phyloP scores from a whole-genome alignment of 1,140 invertebrate species.

The Aporrectodea caliginosa region DNA sequence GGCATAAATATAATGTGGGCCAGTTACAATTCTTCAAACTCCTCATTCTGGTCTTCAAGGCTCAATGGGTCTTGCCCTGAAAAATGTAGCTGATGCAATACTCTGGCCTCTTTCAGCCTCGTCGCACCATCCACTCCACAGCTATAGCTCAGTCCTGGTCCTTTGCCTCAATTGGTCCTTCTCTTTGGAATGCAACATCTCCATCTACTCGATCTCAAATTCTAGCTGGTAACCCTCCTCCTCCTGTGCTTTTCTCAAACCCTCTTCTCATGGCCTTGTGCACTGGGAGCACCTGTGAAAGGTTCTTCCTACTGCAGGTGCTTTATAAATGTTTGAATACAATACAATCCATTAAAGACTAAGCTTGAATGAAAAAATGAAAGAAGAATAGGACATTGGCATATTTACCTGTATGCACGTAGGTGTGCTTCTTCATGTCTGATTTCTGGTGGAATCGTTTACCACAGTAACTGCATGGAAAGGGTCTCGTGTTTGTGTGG shows the following conservation, averaged over 20 bases:
- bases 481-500: conserved; percentile 76
- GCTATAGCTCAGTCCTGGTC: too few species aligned
- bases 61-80: too few species aligned
- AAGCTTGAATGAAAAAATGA: too few species aligned
- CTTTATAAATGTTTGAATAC: background rate
- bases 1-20: too few species aligned
- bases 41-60: too few species aligned
- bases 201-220: too few species aligned
- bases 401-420: conserved; percentile 87
- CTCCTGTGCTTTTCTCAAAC: background rate
- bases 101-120: too few species aligned
- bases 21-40: too few species aligned
- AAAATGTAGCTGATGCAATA: too few species aligned
- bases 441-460: conserved; percentile 96
- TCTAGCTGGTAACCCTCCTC: background rate
- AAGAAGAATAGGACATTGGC: background rate
- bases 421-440: conserved; percentile 97
- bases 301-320: background rate
- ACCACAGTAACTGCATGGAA: conserved; percentile 62
- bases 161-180: too few species aligned
- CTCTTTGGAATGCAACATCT: too few species aligned
- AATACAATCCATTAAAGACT: background rate
- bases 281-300: background rate
- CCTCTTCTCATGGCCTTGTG: background rate
- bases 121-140: too few species aligned